Evolutionary conservation across 1,140 invertebrate genomes (phyloP).

Genomic region (Nymphalis io): DNA sequence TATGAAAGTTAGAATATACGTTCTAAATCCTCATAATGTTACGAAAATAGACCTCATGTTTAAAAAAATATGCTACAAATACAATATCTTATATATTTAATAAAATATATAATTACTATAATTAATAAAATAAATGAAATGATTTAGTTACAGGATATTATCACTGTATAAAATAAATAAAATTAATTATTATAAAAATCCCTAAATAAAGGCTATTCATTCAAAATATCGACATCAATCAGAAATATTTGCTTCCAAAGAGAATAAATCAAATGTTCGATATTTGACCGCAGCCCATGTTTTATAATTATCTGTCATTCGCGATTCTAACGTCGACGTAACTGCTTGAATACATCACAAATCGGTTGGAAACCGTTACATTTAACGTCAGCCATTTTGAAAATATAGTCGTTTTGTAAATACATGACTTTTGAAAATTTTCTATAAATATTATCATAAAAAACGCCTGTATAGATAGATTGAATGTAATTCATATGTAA

Average conservation of each 20-base stretch:
- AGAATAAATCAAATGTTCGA: slow-evolving; percentile 11
- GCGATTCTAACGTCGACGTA: slow-evolving; percentile 11
- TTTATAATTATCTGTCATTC: slow-evolving; percentile 21
- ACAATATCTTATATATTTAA: too few relatives aligned
- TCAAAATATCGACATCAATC: neutral
- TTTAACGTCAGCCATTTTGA: slow-evolving; percentile 43
- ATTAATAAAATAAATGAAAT: too few relatives aligned
- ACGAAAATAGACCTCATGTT: too few relatives aligned
- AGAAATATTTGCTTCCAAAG: neutral
- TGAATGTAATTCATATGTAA: slow-evolving; percentile 43
- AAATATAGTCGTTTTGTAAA: slow-evolving; percentile 60
- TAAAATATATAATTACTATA: too few relatives aligned
- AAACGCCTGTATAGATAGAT: slow-evolving; percentile 46
- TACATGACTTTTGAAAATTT: slow-evolving; percentile 51
- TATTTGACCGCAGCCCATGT: slow-evolving; percentile 15
- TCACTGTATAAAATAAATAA: too few relatives aligned
- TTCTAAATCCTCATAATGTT: neutral
- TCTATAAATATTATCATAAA: slow-evolving; percentile 29
- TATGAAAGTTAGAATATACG: neutral
- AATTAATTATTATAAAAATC: neutral
- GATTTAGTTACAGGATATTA: too few relatives aligned
- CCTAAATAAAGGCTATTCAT: neutral
- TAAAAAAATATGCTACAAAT: too few relatives aligned
- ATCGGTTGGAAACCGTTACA: slow-evolving; percentile 47
- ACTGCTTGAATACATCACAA: slow-evolving; percentile 22